Conservation (phyloP, 2,113 vertebrate genomes). For the Clarias magur region DNA sequence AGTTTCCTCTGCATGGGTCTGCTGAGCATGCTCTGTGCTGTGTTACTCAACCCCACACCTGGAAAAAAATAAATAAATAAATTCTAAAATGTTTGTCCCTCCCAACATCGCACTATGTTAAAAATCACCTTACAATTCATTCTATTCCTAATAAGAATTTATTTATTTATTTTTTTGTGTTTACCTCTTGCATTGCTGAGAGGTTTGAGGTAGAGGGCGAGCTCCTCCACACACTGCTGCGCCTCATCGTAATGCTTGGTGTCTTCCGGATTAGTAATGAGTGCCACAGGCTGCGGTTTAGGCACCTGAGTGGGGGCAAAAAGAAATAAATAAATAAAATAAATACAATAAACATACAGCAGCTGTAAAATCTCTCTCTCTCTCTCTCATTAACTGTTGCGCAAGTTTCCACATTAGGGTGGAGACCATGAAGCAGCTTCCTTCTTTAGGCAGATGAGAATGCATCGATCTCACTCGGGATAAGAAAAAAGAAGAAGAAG, state of each 20-base stretch:
- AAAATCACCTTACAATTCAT: not conserved
- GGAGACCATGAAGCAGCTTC: not conserved
- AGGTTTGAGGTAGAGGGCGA: slow-evolving; percentile 97
- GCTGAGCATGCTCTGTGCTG: slow-evolving; percentile 93
- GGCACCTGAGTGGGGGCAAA: slow-evolving; percentile 80
- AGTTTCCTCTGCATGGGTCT: slow-evolving; percentile 98
- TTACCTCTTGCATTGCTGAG: slow-evolving; percentile 95
- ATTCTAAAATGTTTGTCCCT: not conserved
- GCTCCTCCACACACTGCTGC: slow-evolving; percentile 94
- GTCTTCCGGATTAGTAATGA: slow-evolving; percentile 92
- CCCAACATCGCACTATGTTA: not conserved
- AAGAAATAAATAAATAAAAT: not conserved
- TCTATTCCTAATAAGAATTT: no score
- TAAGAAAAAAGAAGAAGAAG: fast-evolving
- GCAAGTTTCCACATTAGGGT: not conserved
- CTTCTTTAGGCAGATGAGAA: not conserved
- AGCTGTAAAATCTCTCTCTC: not conserved
- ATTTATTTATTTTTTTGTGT: not conserved
- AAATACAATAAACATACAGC: not conserved
- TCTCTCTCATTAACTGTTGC: not conserved
- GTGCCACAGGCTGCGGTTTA: slow-evolving; percentile 90
- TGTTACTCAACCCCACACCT: slow-evolving; percentile 95
- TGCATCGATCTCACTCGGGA: no score
- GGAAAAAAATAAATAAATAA: slow-evolving; percentile 42
- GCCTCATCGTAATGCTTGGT: slow-evolving; percentile 97